Evolutionary conservation across 2,888 invertebrate species (phyloP), one percentile per base, ranked within the genome.

Genomic region (Hoplodrina ambigua): DNA sequence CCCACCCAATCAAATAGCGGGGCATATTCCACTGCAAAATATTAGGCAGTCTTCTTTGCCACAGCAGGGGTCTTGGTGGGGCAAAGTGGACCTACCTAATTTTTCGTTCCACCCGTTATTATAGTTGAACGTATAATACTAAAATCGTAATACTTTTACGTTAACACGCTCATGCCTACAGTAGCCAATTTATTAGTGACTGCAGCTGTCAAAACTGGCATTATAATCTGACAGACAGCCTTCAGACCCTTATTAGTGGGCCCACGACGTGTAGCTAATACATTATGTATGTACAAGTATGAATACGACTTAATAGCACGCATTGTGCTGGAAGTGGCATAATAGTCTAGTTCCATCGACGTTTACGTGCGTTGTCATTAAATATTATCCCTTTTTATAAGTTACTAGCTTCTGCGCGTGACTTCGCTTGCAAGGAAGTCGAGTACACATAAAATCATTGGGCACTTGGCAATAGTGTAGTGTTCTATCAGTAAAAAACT

Each of bases 171-270:
- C 41, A 13, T 41, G 41, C 11, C 4, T 13, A 46, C 44, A 67
- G 68, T 60, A 67, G 64, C 17, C 58, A 73, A 75, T 75, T 73
- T 67, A 78, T 69, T 58, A 67, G 55, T 56, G 72, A 53, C 61
- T 69, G 44, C 49, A 54, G 60, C 81, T 74, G 81, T 79, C 74
- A 82, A 76, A 78, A 69, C 73, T 53, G 53, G 65, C 50, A 72
- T 64, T 71, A 64, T 61, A 70, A 58, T 65, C 49, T 74, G 83
- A 74, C 73, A 74, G 71, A 54, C 74, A 83, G 69, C 82, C 77
- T 77, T 78, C 81, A 71, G 46, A 60, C 63, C 69, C 69, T 69
- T 74, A 61, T 73, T 77, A 82, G 72, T 52, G 57, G 37, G 65
- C 33, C 30, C 52, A 46, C 33, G 57, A 63, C 55, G 62, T 65